A percentile compares a stretch with the other conserved stretches of the same genome.
phyloP scores from a whole-genome alignment of 2,797 vertebrate genomes.

The Brachymystax lenok region DNA sequence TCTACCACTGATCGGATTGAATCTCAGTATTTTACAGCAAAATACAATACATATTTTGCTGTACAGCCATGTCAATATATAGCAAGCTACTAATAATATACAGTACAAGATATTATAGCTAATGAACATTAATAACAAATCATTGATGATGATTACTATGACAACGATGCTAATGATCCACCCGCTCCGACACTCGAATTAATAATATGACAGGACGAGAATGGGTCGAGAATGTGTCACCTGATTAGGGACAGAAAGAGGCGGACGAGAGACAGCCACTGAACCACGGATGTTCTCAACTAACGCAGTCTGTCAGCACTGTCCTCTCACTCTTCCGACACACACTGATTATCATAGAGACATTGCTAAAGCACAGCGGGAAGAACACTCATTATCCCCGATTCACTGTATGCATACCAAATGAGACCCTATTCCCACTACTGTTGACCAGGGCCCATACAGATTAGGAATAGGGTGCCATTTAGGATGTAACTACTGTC shows the following conservation, averaged over 20 bases:
- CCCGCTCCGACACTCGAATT: too few relatives aligned
- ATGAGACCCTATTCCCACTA: not conserved
- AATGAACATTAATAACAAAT: not conserved
- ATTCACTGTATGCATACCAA: not conserved
- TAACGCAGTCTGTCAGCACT: conserved; percentile 50
- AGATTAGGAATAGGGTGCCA: not conserved
- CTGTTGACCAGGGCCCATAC: not conserved
- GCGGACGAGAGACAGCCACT: conserved; percentile 16
- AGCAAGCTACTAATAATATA: not conserved
- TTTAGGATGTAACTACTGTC: too few relatives aligned
- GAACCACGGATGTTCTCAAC: conserved; percentile 38
- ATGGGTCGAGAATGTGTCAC: conserved; percentile 58
- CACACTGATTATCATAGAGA: conserved; percentile 42
- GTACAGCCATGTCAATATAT: not conserved
- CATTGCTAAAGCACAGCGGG: conserved; percentile 15
- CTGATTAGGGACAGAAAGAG: conserved; percentile 58
- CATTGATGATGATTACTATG: not conserved
- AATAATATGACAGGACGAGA: conserved; percentile 8
- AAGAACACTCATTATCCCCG: conserved; percentile 21
- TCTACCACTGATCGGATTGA: not conserved
- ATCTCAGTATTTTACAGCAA: not conserved
- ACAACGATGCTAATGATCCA: not conserved
- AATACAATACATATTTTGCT: not conserved
- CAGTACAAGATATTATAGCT: not conserved
- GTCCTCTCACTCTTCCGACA: conserved; percentile 23